phyloP scores from a whole-genome alignment of 2,888 invertebrate genomes.

The Cephus runcator region DNA sequence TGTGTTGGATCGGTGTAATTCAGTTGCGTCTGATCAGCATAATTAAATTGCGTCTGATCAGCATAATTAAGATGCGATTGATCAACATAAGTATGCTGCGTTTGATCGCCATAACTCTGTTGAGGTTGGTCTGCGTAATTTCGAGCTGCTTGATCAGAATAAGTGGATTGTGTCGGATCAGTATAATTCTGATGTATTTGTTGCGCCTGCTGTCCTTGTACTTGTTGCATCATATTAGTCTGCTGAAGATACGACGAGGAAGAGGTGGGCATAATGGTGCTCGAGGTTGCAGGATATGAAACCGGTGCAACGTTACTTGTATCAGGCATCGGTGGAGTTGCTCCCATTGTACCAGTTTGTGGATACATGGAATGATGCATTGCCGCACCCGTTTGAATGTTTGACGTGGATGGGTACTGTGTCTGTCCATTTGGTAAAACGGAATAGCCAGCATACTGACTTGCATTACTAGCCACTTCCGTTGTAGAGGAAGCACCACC shows the following conservation, averaged over 20 bases:
- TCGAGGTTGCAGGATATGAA: conserved; percentile 6
- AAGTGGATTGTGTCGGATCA: conserved; percentile 30
- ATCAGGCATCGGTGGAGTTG: conserved; percentile 18
- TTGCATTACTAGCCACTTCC: conserved; percentile 33
- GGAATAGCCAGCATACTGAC: conserved; percentile 33
- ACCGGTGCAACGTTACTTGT: not conserved
- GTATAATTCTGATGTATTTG: conserved; percentile 5
- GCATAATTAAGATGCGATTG: conserved; percentile 8
- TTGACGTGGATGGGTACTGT: conserved; percentile 18
- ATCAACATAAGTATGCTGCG: not conserved
- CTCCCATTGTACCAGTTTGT: conserved; percentile 12
- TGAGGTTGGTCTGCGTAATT: not conserved
- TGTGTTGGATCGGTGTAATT: conserved; percentile 30
- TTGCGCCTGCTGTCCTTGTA: not conserved
- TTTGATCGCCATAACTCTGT: not conserved
- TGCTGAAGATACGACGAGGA: conserved; percentile 11
- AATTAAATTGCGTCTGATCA: conserved; percentile 28
- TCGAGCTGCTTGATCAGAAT: conserved; percentile 24
- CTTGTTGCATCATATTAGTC: not conserved
- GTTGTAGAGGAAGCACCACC: conserved; percentile 24
- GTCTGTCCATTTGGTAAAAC: conserved; percentile 9
- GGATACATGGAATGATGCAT: not conserved
- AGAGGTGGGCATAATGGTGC: conserved; percentile 5
- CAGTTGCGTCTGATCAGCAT: conserved; percentile 27
- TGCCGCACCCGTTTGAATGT: not conserved